Evolutionary conservation across 64 coral and sea anemone species (phyloP).

Genomic region (Stichodactyla mertensii): DNA sequence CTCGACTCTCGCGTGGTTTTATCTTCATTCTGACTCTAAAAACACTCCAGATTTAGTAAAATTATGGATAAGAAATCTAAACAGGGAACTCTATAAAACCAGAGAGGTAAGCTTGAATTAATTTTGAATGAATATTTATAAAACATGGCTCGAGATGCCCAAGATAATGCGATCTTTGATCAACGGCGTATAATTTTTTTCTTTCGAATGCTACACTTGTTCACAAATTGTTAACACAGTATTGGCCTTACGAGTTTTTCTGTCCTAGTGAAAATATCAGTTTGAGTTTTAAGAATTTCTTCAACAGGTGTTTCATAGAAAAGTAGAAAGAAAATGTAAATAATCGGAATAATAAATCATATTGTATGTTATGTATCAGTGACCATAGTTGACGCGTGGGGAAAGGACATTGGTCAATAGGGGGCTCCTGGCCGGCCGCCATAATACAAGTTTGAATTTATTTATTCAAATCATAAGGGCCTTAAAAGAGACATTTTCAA

Average conservation of each 20-base stretch:
- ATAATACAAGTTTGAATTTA: background rate
- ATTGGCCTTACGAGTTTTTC: background rate
- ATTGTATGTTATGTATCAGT: background rate
- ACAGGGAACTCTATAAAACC: slow-evolving; percentile 63
- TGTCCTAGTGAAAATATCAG: background rate
- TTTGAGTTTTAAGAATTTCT: background rate
- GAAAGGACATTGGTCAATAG: background rate
- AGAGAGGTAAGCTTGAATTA: slow-evolving; percentile 57
- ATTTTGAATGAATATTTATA: slow-evolving; percentile 17
- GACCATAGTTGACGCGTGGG: background rate
- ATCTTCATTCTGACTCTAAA: slow-evolving; percentile 41
- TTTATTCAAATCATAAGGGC: background rate
- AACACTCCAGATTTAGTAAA: slow-evolving; percentile 49
- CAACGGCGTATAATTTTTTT: background rate
- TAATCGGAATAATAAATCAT: background rate
- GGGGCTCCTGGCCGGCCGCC: background rate
- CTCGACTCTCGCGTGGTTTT: slow-evolving; percentile 68
- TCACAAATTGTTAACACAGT: background rate
- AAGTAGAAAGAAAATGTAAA: background rate
- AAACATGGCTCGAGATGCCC: background rate
- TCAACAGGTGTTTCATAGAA: background rate
- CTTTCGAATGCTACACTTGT: background rate
- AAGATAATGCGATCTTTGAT: background rate
- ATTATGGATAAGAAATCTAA: slow-evolving; percentile 69
- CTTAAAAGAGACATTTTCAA: background rate